Evolutionary conservation across 2,113 vertebrate species (phyloP).

Genomic region (Dipodomys stephensi): DNA sequence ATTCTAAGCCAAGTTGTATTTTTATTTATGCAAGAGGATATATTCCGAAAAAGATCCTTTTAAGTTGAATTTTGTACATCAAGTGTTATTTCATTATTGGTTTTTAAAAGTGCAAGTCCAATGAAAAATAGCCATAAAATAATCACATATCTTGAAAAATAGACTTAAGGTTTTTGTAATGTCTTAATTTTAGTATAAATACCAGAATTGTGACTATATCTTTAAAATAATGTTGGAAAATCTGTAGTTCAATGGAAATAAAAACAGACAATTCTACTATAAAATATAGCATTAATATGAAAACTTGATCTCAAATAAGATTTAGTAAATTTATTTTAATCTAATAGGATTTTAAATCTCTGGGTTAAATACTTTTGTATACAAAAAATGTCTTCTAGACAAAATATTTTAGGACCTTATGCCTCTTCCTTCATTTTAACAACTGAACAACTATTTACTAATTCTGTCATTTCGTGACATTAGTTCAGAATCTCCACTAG

Average conservation of each 20-base stretch:
- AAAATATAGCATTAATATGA: conserved; percentile 11
- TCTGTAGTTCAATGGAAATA: neutral
- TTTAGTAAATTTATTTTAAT: conserved; percentile 46
- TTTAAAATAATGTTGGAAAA: neutral
- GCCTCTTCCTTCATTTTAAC: neutral
- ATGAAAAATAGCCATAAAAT: conserved; percentile 17
- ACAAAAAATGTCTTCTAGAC: neutral
- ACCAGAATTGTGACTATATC: neutral
- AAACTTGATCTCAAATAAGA: conserved; percentile 33
- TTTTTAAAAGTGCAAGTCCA: conserved; percentile 5
- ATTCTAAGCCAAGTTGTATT: conserved; percentile 15
- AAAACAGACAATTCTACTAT: neutral
- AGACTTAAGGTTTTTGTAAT: neutral
- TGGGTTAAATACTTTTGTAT: neutral
- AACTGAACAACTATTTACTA: neutral
- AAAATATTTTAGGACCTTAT: neutral
- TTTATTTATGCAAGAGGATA: conserved; percentile 17
- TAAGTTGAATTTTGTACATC: conserved; percentile 30
- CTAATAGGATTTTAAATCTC: neutral
- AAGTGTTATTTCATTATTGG: conserved; percentile 39
- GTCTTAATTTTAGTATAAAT: conserved; percentile 20
- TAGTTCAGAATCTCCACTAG: neutral
- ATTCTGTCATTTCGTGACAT: no score
- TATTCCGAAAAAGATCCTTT: conserved; percentile 8
- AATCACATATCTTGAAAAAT: neutral